Evolutionary conservation across 2,888 invertebrate species (phyloP), one percentile per base, ranked within the genome.

Genomic region (Pedicia rivosa): DNA sequence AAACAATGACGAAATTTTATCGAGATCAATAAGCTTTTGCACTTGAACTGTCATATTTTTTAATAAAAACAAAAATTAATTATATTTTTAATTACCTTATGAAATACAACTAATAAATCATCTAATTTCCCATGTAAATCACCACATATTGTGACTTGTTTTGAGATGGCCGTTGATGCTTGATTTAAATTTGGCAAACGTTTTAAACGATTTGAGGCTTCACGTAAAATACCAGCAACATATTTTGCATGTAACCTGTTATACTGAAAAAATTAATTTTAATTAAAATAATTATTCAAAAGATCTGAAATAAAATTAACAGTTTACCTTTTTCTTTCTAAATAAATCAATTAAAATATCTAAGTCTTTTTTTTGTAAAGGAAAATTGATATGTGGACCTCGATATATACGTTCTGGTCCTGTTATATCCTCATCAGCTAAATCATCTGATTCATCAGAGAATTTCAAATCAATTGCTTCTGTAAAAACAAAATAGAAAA

Each of bases 71-170:
- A n/a, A n/a, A n/a, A n/a, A n/a, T n/a, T n/a, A n/a, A n/a, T n/a
- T n/a, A n/a, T n/a, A n/a, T n/a, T n/a, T n/a, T n/a, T 5, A 30
- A 9, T 53, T 61, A 88, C 91, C 78, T 92, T 94, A 59, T 91
- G 87, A 51, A 92, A 80, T 49, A 94, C 83, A 47, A 90, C 86
- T 43, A 88, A 68, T 28, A 94, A 67, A 59, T 94, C 92, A 52
- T 91, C 90, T 26, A 94, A 70, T 59, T 91, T 91, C 31, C 92
- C 92, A 55, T 94, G 92, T 39, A 94, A 65, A 63, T 94, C 92
- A 0, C 92, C 92, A 56, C 87, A 86, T 37, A 94, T 77, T 3
- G 92, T 92, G 16, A 92, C 76, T 60, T 90, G 88, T 50, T 83
- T 82, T 33, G 87, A 79, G 43, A 88, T 78, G 19, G 83, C 79